Evolutionary conservation across 1,140 invertebrate species (phyloP).

Genomic region (Apis laboriosa): DNA sequence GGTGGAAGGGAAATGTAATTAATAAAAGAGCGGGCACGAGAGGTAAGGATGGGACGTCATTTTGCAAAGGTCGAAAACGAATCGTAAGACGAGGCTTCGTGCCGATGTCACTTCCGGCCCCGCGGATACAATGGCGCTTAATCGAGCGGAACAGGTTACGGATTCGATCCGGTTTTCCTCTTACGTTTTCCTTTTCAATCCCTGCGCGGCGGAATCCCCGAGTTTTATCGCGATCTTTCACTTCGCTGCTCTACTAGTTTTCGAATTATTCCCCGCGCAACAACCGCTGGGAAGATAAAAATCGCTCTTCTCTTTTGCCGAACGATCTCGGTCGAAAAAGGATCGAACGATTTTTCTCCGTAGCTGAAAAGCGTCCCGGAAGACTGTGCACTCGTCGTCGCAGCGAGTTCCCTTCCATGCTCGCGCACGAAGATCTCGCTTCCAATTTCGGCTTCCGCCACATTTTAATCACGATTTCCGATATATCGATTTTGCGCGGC

Average conservation of each 20-base stretch:
- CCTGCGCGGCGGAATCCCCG: no score
- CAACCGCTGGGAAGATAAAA: no score
- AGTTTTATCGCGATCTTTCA: no score
- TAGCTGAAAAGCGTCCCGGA: no score
- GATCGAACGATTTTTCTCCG: no score
- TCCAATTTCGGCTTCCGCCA: constrained; percentile 34
- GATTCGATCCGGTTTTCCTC: not conserved
- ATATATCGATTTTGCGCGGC: not conserved
- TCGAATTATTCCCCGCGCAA: no score
- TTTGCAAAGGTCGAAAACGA: constrained; percentile 19
- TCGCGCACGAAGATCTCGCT: constrained; percentile 29
- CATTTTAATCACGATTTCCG: constrained; percentile 48
- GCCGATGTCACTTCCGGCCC: constrained; percentile 37
- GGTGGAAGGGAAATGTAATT: constrained; percentile 6
- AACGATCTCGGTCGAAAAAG: no score
- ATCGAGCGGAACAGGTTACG: constrained; percentile 52
- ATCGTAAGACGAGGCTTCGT: constrained; percentile 42
- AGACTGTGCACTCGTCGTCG: no score
- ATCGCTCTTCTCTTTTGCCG: no score
- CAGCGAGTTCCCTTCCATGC: no score
- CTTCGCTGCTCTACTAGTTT: no score
- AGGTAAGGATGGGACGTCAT: not conserved
- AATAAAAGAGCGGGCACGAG: not conserved
- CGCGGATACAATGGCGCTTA: constrained; percentile 50
- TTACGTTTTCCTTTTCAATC: no score